Evolutionary conservation across 2,113 vertebrate genomes (phyloP), one percentile per base, ranked within the genome.

Genomic region (Burhinus oedicnemus): DNA sequence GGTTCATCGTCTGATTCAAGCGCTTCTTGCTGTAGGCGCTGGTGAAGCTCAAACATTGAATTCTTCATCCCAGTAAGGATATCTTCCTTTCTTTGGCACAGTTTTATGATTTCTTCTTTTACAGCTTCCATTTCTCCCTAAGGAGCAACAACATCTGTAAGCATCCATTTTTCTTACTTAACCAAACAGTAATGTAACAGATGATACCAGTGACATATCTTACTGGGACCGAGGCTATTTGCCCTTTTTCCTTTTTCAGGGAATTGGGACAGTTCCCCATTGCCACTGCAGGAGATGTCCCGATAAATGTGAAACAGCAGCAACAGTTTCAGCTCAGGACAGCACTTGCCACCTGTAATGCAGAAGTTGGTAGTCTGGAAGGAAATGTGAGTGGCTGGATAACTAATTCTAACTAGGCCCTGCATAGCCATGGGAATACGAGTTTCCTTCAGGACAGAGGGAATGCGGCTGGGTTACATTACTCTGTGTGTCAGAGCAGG

Each of bases 61-160:
- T 90, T 90, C 90, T 98, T 98, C 95, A 98, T 95, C 42, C 45
- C 26, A 0, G 72, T 84, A 40, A 98, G 66, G 51, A 98, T 62
- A 68, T 97, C 97, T 80, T 98, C 98, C 70, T 98, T 98, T 64
- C 88, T 98, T 91, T 98, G 98, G 84, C 96, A 98, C 51, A 98
- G 92, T 71, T 89, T 95, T 87, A 97, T 84, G 69, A 98, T 97
- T 92, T 97, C 97, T 91, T 96, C 93, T 87, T 98, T 98, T 69
- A 98, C 45, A 45, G 47, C 72, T 95, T 98, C 92, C 15, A 96
- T 88, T 90, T 98, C 96, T 90, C 95, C 97, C 98, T 98, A 89
- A 42, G 68, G 45, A 95, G 62, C 79, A 95, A 97, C n/a, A 72
- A 89, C 18, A 87, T 22, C 45, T 60, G 49, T 95, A 87, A 95